Evolutionary conservation across 1,140 invertebrate genomes (phyloP), one percentile per base, ranked within the genome.

Genomic region (Apis cerana): DNA sequence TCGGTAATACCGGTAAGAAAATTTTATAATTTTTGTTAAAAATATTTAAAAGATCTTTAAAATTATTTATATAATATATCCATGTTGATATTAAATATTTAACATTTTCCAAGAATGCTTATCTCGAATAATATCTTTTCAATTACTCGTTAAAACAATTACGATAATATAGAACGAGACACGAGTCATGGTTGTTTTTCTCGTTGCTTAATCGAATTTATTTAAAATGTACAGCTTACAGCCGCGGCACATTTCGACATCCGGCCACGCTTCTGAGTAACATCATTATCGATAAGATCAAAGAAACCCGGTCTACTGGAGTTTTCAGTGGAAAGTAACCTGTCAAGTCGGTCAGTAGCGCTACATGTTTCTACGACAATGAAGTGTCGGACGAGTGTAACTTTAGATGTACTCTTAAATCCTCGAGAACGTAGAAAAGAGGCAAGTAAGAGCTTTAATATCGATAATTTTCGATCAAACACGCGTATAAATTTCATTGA

Each of bases 201-300:
- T 50, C 43, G 27, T 81, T 81, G 72, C 80, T 67, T 48, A 77
- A 69, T 77, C 56, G 74, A 54, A 56, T 69, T 82, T 77, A 56
- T 70, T 76, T 43, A 61, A 76, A 68, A 70, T 8, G 19, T 56
- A n/a, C 43, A 23, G 5, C 27, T 43, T 61, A 19, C 56, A 43
- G 9, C 43, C 21, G 21, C n/a, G 21, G 17, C 27, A 10, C n/a
- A 11, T 82, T 82, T 82, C 80, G 65, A 82, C 74, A 82, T 82
- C 50, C 74, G 65, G 50, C 54, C 23, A 62, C 21, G 64, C 65
- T 82, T 82, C 72, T 76, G 48, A 11, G 74, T 77, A 77, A 82
- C 67, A 62, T 82, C 75, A 56, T 82, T 70, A 77, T 77, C 58
- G 80, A 77, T 82, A 82, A 82, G 64, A 82, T 82, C 80, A 82